phyloP scores from a whole-genome alignment of 2,113 vertebrate species.

The Centropus unirufus region DNA sequence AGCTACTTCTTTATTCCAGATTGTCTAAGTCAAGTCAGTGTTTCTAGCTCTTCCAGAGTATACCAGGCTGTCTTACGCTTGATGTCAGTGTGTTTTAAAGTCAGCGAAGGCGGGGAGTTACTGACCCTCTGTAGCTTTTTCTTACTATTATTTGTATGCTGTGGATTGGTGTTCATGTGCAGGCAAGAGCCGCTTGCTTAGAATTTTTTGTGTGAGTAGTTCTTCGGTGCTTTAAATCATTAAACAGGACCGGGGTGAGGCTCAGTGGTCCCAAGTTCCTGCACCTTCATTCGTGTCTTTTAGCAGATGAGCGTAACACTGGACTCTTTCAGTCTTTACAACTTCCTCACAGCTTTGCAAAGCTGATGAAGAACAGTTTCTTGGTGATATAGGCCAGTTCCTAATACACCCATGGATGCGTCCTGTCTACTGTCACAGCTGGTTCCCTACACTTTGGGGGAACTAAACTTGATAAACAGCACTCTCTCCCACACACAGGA shows the following conservation, averaged over 20 bases:
- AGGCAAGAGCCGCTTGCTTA: not conserved
- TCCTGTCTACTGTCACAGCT: not conserved
- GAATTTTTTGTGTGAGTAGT: not conserved
- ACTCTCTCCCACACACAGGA: not conserved
- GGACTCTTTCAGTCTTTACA: not conserved
- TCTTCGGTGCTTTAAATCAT: no score
- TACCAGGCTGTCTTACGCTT: not conserved
- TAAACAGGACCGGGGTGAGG: not conserved
- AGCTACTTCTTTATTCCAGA: conserved; percentile 4
- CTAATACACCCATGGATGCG: not conserved
- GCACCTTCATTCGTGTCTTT: accelerated
- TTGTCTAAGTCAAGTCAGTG: not conserved
- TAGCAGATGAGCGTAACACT: accelerated
- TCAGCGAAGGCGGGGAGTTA: not conserved
- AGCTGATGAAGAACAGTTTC: not conserved
- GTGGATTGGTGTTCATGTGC: not conserved
- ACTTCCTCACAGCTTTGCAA: not conserved
- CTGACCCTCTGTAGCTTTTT: not conserved
- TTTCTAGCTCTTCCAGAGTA: not conserved
- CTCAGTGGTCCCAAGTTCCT: not conserved
- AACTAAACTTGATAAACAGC: not conserved
- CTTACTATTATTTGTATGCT: accelerated
- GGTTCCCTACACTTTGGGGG: not conserved
- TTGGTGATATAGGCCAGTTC: not conserved
- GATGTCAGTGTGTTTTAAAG: not conserved